These are phyloP conservation scores for Oithona nana DNA, from an alignment of 2,888 invertebrate genomes.

Conservation along the genomic window DNA sequence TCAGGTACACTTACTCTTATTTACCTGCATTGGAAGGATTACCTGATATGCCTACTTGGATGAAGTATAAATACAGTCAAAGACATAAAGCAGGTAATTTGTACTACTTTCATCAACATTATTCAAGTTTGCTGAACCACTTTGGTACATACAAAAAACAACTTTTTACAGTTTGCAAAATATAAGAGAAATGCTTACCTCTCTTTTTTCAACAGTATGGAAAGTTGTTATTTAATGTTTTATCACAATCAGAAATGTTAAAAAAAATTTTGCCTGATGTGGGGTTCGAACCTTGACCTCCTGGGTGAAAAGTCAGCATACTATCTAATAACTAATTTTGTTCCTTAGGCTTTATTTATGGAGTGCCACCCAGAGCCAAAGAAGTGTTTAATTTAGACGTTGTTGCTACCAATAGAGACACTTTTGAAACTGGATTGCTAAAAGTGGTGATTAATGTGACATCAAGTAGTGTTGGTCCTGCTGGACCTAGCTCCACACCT, in stretches of 20 bases:
- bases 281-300: too few species aligned
- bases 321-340: not conserved
- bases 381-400: constrained; percentile 39
- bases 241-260: too few species aligned
- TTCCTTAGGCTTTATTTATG: constrained; percentile 43
- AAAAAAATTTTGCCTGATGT: too few species aligned
- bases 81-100: constrained; percentile 44
- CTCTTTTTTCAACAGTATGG: too few species aligned
- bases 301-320: too few species aligned
- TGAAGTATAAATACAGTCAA: constrained; percentile 61
- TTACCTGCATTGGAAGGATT: constrained; percentile 46
- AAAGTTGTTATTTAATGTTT: too few species aligned
- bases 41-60: constrained; percentile 70
- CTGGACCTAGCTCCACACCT: constrained; percentile 24
- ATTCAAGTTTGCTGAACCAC: not conserved
- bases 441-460: constrained; percentile 41
- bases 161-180: not conserved
- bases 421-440: constrained; percentile 49
- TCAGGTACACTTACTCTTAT: constrained; percentile 35
- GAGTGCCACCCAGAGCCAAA: constrained; percentile 46
- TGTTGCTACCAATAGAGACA: constrained; percentile 52
- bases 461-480: constrained; percentile 23
- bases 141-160: not conserved
- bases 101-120: not conserved
- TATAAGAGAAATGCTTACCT: too few species aligned